Conservation (phyloP, 1,140 invertebrate genomes). For the Solen grandis region DNA sequence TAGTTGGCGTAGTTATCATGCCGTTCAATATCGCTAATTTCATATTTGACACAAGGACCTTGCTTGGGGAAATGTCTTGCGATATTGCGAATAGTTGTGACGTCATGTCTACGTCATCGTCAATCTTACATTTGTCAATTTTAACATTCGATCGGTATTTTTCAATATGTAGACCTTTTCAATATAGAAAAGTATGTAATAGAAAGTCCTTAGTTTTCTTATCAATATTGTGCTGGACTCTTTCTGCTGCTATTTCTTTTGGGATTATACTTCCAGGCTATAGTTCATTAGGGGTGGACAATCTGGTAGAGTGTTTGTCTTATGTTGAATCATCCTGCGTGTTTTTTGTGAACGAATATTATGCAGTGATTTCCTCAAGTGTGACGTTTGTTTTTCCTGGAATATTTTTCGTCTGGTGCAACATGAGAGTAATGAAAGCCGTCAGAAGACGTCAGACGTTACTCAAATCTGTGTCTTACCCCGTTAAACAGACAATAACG, state of each 20-base stretch:
- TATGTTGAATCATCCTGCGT: not conserved
- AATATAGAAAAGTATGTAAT: conserved; percentile 14
- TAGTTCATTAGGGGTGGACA: not conserved
- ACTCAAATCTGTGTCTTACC: not conserved
- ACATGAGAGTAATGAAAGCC: not conserved
- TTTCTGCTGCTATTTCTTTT: conserved; percentile 13
- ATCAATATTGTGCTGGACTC: not conserved
- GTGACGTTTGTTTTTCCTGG: conserved; percentile 13
- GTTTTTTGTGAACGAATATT: conserved; percentile 1
- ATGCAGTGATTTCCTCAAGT: conserved; percentile 10
- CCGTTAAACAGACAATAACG: not conserved
- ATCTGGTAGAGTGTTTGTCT: not conserved
- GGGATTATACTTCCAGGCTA: conserved; percentile 36
- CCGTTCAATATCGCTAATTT: conserved; percentile 8
- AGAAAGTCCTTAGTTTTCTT: conserved; percentile 1
- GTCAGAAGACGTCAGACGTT: not conserved
- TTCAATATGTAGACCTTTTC: conserved; percentile 19
- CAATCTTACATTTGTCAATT: conserved; percentile 25
- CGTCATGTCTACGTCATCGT: conserved; percentile 14
- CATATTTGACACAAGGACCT: not conserved
- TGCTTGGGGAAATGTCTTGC: conserved; percentile 6
- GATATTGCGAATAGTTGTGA: conserved; percentile 8
- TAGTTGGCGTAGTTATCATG: conserved; percentile 33
- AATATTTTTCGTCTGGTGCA: conserved; percentile 11
- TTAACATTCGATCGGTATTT: conserved; percentile 33